Evolutionary conservation across 1,140 invertebrate species (phyloP).

Genomic region (Orius laevigatus): DNA sequence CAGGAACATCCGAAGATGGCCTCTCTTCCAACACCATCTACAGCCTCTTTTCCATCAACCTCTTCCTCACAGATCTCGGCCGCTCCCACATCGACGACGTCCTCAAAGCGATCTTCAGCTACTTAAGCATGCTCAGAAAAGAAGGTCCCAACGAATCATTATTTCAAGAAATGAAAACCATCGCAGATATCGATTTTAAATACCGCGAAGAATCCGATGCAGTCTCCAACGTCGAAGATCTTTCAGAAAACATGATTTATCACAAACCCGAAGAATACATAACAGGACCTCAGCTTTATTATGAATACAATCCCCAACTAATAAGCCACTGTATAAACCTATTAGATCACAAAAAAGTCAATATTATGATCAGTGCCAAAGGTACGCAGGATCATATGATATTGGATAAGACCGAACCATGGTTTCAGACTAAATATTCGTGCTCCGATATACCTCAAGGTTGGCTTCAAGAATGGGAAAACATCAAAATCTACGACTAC

Average conservation of each 20-base stretch:
- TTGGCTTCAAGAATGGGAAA: slow-evolving; percentile 33
- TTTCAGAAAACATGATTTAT: slow-evolving; percentile 64
- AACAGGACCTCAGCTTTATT: slow-evolving; percentile 46
- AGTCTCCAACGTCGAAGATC: slow-evolving; percentile 57
- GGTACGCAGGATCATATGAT: slow-evolving; percentile 27
- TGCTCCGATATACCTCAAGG: slow-evolving; percentile 21
- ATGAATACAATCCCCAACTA: slow-evolving; percentile 60
- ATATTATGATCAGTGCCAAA: slow-evolving; percentile 49
- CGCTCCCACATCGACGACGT: slow-evolving; percentile 51
- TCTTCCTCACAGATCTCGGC: slow-evolving; percentile 66
- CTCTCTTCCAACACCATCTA: slow-evolving; percentile 35
- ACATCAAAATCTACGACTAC: slow-evolving; percentile 33
- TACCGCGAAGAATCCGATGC: slow-evolving; percentile 50
- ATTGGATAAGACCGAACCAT: slow-evolving; percentile 48
- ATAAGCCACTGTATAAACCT: slow-evolving; percentile 46
- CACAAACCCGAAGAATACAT: slow-evolving; percentile 63
- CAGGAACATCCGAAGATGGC: slow-evolving; percentile 55
- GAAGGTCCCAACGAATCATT: slow-evolving; percentile 46
- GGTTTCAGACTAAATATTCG: slow-evolving; percentile 49
- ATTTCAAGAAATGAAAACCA: slow-evolving; percentile 56
- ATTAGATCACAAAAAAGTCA: slow-evolving; percentile 53
- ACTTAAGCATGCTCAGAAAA: slow-evolving; percentile 48
- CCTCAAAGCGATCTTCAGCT: slow-evolving; percentile 49
- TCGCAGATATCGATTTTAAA: slow-evolving; percentile 46
- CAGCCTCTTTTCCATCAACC: slow-evolving; percentile 48